These are phyloP conservation scores for Laticauda colubrina DNA, from an alignment of 2,113 vertebrate genomes.

Conservation along the genomic window DNA sequence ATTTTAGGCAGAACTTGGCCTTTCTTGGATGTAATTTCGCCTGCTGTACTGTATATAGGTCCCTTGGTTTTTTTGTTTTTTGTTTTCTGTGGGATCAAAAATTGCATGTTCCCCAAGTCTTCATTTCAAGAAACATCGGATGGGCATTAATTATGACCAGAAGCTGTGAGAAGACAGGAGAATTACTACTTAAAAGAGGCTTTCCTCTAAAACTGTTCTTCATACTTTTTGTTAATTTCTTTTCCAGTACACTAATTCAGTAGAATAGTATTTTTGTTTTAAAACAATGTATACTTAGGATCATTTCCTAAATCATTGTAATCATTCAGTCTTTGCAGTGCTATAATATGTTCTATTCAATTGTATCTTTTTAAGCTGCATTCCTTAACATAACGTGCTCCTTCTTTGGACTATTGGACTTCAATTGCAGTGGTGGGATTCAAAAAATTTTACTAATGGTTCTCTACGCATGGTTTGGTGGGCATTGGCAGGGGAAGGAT, in stretches of 20 bases:
- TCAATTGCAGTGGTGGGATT: not conserved
- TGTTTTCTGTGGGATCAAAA: not conserved
- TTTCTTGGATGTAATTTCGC: not conserved
- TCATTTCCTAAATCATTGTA: not conserved
- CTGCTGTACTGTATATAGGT: not conserved
- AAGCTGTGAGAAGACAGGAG: not conserved
- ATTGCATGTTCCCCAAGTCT: not conserved
- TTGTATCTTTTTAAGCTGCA: not conserved
- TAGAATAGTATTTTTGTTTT: not conserved
- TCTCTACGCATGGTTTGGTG: no score
- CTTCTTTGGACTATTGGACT: not conserved
- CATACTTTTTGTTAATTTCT: no score
- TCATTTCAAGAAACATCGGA: not conserved
- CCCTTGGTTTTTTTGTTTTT: not conserved
- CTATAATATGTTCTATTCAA: not conserved
- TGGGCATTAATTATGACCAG: not conserved
- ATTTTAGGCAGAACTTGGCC: not conserved
- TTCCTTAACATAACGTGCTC: not conserved
- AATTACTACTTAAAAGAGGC: not conserved
- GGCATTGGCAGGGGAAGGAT: no score
- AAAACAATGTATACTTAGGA: not conserved
- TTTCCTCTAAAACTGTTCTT: not conserved
- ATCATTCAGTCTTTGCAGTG: not conserved
- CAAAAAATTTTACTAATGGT: no score
- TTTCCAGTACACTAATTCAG: not conserved